Percentiles rank a stretch among this genome's conserved stretches.
These are phyloP conservation scores for Mus pahari DNA, from an alignment of 2,113 vertebrate species.

Conservation along the genomic window DNA sequence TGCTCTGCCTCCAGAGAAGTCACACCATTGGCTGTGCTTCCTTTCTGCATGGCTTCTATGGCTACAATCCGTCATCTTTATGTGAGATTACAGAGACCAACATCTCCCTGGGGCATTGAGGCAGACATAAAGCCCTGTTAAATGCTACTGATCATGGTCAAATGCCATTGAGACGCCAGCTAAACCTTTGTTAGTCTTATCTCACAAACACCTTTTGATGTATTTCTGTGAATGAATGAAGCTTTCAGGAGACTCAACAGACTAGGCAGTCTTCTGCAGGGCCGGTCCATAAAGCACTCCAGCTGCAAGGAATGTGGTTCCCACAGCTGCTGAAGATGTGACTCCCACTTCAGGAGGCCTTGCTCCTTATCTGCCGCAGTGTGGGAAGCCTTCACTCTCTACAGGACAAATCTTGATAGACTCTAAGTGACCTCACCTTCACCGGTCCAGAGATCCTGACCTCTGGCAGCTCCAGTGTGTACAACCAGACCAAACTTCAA, in stretches of 20 bases:
- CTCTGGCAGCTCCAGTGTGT: not conserved
- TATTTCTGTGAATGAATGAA: not conserved
- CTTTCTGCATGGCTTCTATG: not conserved
- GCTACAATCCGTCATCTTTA: not conserved
- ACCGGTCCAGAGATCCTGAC: not conserved
- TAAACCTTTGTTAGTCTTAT: not conserved
- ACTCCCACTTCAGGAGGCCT: not conserved
- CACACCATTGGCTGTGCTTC: fast-evolving
- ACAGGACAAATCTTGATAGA: not conserved
- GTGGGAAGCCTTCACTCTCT: not conserved
- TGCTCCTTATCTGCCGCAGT: not conserved
- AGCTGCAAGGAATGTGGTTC: not conserved
- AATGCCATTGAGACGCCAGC: not conserved
- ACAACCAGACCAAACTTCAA: too few relatives aligned
- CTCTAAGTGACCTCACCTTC: not conserved
- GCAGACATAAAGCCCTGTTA: not conserved
- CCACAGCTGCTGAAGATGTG: not conserved
- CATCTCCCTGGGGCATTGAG: not conserved
- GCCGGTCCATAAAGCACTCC: not conserved
- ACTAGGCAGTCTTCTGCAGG: not conserved
- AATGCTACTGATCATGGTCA: not conserved
- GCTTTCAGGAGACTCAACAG: not conserved
- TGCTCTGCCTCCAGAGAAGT: not conserved
- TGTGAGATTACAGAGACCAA: not conserved
- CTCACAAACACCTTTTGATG: not conserved